Evolutionary conservation across 2,888 invertebrate species (phyloP).

Genomic region (Psylliodes chrysocephalus): DNA sequence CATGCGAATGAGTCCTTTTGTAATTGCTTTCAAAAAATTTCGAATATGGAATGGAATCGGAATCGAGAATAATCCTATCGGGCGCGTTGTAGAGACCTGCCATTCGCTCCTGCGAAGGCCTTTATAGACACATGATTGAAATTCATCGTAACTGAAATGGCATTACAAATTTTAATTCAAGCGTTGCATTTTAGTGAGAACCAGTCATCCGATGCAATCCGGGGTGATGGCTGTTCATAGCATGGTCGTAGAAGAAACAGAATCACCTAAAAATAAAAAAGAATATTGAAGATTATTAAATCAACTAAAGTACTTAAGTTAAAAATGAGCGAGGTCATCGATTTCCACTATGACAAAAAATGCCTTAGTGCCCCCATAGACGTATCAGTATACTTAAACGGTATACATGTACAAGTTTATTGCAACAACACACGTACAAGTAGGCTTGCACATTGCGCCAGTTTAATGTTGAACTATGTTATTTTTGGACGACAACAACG

Average conservation of each 20-base stretch:
- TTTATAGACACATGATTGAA: constrained; percentile 50
- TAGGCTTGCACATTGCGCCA: too few relatives aligned
- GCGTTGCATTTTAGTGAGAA: constrained; percentile 45
- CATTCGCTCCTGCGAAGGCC: constrained; percentile 28
- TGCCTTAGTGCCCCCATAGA: too few relatives aligned
- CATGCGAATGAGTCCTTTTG: constrained; percentile 46
- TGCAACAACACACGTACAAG: too few relatives aligned
- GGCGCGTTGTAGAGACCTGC: background rate
- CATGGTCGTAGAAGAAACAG: background rate
- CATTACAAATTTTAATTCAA: constrained; percentile 45
- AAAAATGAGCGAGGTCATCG: too few relatives aligned
- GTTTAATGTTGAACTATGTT: too few relatives aligned
- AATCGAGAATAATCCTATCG: constrained; percentile 42
- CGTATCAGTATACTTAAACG: too few relatives aligned
- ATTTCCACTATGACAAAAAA: too few relatives aligned
- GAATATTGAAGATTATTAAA: background rate
- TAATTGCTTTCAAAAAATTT: constrained; percentile 48
- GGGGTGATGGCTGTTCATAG: constrained; percentile 16
- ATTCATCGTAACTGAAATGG: constrained; percentile 44
- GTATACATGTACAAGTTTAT: too few relatives aligned
- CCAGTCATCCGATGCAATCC: constrained; percentile 24
- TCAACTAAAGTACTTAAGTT: too few relatives aligned
- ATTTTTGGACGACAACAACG: too few relatives aligned
- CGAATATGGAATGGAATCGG: constrained; percentile 43
- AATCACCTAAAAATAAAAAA: background rate